These are phyloP conservation scores for Leptarthrus brevirostris DNA, from an alignment of 2,888 invertebrate genomes.

Conservation along the genomic window DNA sequence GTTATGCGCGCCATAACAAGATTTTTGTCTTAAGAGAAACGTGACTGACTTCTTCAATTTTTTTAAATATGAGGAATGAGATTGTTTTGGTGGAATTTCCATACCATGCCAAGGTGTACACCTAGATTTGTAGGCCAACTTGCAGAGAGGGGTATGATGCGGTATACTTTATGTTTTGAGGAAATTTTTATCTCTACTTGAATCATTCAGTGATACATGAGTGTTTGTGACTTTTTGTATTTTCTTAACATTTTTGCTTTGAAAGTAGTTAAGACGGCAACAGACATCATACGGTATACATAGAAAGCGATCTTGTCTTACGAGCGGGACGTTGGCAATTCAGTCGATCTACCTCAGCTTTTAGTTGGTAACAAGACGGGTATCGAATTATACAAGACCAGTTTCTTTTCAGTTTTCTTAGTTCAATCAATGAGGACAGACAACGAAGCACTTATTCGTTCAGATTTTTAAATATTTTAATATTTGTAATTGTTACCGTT, in stretches of 20 bases:
- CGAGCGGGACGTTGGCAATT: too few relatives aligned
- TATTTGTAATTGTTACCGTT: too few relatives aligned
- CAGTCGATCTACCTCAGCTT: neutral
- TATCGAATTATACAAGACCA: constrained; percentile 17
- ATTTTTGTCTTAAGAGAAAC: constrained; percentile 24
- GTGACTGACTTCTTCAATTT: constrained; percentile 3
- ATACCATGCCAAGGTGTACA: constrained; percentile 5
- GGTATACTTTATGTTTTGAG: neutral
- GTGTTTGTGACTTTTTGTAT: constrained; percentile 5
- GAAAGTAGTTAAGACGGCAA: neutral
- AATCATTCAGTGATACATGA: neutral
- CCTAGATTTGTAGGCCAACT: neutral
- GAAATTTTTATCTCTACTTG: neutral
- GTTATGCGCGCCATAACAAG: neutral
- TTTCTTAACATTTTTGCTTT: neutral
- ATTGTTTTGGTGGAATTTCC: constrained; percentile 38
- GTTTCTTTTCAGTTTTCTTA: constrained; percentile 28
- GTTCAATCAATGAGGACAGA: constrained; percentile 34
- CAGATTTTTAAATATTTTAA: neutral
- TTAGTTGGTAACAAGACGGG: constrained; percentile 21
- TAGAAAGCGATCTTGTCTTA: too few relatives aligned
- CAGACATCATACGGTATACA: too few relatives aligned
- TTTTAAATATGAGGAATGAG: neutral
- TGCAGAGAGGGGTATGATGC: neutral
- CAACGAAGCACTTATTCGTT: neutral